phyloP scores from a whole-genome alignment of 2,888 invertebrate genomes.

The Drosophila demipolita region DNA sequence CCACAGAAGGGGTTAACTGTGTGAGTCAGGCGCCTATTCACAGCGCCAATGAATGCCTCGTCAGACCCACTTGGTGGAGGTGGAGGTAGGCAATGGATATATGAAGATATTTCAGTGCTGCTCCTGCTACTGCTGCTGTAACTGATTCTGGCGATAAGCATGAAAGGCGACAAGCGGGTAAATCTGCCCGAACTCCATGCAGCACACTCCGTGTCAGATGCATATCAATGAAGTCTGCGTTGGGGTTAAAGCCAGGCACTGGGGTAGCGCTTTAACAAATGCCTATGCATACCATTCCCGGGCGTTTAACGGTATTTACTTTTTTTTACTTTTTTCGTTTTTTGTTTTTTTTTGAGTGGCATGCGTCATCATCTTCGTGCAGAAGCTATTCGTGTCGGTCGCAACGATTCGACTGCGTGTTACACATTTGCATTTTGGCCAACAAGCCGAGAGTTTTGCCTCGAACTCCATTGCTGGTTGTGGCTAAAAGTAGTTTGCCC shows the following conservation, averaged over 20 bases:
- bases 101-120: conserved; percentile 69
- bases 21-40: conserved; percentile 60
- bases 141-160: conserved; percentile 71
- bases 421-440: conserved; percentile 74
- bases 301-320: conserved; percentile 50
- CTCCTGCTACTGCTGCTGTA: conserved; percentile 17
- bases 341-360: conserved; percentile 41
- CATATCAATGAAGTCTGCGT: conserved; percentile 63
- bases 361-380: conserved; percentile 69
- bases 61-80: conserved; percentile 4
- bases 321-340: background rate
- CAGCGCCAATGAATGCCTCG: conserved; percentile 41
- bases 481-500: conserved; percentile 69
- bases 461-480: conserved; percentile 16
- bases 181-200: conserved; percentile 26
- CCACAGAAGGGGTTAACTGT: conserved; percentile 75
- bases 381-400: conserved; percentile 47
- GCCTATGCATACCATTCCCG: conserved; percentile 42
- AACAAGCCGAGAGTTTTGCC: background rate
- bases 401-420: conserved; percentile 55
- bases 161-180: conserved; percentile 59
- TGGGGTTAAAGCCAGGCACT: conserved; percentile 11
- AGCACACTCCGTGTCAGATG: conserved; percentile 21
- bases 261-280: conserved; percentile 30
- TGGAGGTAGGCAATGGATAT: conserved; percentile 36